Percentiles rank a stretch among this genome's conserved stretches.
phyloP scores from a whole-genome alignment of 2,888 invertebrate species.

The Ochropleura plecta region DNA sequence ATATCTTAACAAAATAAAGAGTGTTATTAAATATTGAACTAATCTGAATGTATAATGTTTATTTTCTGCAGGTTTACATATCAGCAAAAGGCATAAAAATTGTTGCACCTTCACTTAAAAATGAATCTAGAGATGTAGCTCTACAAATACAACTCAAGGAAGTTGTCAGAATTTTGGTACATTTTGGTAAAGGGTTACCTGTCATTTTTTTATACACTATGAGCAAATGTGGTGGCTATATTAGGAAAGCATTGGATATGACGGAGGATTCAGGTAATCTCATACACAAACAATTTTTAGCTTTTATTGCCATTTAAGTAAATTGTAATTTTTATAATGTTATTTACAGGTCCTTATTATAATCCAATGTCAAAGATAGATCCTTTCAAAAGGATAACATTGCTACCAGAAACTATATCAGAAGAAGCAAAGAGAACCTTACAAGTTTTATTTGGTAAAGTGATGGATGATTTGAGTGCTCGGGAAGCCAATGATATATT shows the following conservation, averaged over 20 bases:
- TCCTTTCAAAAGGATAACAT: conserved; percentile 93
- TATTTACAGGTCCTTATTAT: conserved; percentile 88
- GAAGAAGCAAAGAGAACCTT: conserved; percentile 92
- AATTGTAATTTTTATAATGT: neutral
- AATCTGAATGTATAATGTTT: neutral
- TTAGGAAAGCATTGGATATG: conserved; percentile 94
- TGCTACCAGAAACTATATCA: conserved; percentile 93
- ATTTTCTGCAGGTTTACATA: conserved; percentile 87
- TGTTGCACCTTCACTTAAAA: conserved; percentile 90
- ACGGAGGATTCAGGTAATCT: conserved; percentile 85
- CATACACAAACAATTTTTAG: neutral
- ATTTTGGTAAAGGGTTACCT: conserved; percentile 94
- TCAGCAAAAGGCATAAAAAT: conserved; percentile 91
- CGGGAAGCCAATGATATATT: conserved; percentile 96
- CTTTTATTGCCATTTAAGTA: neutral
- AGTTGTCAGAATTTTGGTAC: conserved; percentile 94
- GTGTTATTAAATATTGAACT: neutral
- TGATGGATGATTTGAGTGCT: conserved; percentile 93
- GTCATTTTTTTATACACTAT: conserved; percentile 95
- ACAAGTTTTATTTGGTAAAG: conserved; percentile 91
- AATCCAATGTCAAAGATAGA: conserved; percentile 92
- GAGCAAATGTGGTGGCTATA: conserved; percentile 92
- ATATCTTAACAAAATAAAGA: neutral
- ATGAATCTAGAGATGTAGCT: conserved; percentile 89
- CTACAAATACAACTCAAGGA: conserved; percentile 93